Conservation (phyloP, 1,140 invertebrate species). For the Drosophila nigromelanica region DNA sequence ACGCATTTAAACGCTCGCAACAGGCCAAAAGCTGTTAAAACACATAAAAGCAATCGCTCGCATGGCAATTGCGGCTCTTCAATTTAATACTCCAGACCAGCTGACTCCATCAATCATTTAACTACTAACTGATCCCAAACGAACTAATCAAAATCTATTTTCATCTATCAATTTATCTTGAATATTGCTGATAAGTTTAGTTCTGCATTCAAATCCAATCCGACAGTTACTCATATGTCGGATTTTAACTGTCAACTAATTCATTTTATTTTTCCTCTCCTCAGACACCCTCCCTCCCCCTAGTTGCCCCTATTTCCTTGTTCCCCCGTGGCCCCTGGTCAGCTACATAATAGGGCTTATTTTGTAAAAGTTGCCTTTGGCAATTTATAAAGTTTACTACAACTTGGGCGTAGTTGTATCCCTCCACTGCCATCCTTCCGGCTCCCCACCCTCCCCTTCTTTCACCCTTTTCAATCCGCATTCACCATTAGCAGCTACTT, state of each 20-base stretch:
- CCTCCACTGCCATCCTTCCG: background rate
- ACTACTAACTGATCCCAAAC: conserved; percentile 1
- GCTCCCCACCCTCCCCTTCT: background rate
- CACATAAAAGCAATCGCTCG: conserved; percentile 38
- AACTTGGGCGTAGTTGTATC: conserved; percentile 48
- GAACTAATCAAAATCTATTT: conserved; percentile 14
- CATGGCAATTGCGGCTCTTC: conserved; percentile 28
- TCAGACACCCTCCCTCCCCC: background rate
- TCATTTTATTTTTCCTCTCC: conserved; percentile 36
- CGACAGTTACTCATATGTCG: conserved; percentile 48
- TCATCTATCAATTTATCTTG: conserved; percentile 17
- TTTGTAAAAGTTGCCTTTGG: conserved; percentile 77
- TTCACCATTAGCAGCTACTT: conserved; percentile 80
- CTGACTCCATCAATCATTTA: conserved; percentile 15
- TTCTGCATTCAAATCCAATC: conserved; percentile 21
- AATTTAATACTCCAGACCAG: conserved; percentile 13
- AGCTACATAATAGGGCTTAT: conserved; percentile 71
- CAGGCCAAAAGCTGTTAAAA: conserved; percentile 33
- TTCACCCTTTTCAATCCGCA: conserved; percentile 51
- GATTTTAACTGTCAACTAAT: conserved; percentile 46
- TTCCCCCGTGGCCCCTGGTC: conserved; percentile 30
- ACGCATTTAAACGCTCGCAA: conserved; percentile 70
- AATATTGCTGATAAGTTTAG: conserved; percentile 7
- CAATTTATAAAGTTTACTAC: conserved; percentile 73
- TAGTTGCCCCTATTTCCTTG: background rate